Conservation (phyloP, 2,113 vertebrate species). For the Oxyura jamaicensis region DNA sequence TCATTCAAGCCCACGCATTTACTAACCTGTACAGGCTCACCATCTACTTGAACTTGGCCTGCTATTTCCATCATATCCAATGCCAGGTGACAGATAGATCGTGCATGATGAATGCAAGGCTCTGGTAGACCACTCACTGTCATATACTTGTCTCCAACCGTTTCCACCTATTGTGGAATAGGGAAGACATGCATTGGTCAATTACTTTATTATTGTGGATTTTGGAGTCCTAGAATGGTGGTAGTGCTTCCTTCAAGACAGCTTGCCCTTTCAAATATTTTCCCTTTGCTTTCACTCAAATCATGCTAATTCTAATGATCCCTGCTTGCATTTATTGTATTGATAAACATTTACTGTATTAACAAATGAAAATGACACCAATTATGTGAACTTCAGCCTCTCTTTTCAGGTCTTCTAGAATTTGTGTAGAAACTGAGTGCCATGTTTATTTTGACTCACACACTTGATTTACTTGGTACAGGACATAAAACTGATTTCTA, state of each 20-base stretch:
- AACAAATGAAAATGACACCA: background rate
- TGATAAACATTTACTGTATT: no score
- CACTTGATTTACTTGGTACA: background rate
- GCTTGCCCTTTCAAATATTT: background rate
- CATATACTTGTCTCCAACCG: slow-evolving; percentile 99
- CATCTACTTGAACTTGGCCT: slow-evolving; percentile 95
- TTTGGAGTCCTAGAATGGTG: background rate
- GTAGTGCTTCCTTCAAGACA: background rate
- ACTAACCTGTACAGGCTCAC: slow-evolving; percentile 93
- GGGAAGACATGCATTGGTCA: background rate
- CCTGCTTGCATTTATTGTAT: background rate
- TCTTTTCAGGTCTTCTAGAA: background rate
- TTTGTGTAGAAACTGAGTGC: background rate
- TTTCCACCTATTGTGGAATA: slow-evolving; percentile 87
- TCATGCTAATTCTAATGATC: background rate
- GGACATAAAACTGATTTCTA: background rate
- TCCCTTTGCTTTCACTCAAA: background rate
- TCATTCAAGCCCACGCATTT: background rate
- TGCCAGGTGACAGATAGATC: slow-evolving; percentile 95
- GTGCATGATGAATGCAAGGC: slow-evolving; percentile 94
- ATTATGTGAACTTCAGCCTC: background rate
- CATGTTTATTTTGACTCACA: background rate
- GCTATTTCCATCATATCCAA: slow-evolving; percentile 99
- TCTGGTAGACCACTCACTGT: slow-evolving; percentile 97
- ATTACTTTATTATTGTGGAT: background rate